phyloP scores from a whole-genome alignment of 1,140 invertebrate species.

The Drosophila guanche region DNA sequence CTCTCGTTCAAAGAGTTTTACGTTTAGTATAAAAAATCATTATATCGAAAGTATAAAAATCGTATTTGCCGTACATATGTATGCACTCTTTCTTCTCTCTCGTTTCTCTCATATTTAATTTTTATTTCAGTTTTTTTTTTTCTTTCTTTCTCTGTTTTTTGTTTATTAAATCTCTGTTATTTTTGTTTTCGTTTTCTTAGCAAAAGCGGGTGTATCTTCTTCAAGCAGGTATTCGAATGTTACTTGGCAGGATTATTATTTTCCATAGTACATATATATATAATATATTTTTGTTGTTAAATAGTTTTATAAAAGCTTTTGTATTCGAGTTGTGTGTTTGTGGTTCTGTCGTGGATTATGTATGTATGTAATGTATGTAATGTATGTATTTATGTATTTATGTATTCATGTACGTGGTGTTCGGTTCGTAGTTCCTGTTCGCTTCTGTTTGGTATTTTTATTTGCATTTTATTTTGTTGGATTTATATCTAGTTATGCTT shows the following conservation, averaged over 20 bases:
- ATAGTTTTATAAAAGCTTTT: slow-evolving; percentile 82
- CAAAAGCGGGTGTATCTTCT: slow-evolving; percentile 83
- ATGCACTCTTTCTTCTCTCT: slow-evolving; percentile 10
- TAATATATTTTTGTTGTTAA: slow-evolving; percentile 57
- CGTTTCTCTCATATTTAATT: slow-evolving; percentile 31
- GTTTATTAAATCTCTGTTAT: slow-evolving; percentile 50
- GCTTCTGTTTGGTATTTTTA: slow-evolving; percentile 48
- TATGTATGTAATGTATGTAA: slow-evolving; percentile 8
- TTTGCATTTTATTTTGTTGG: slow-evolving; percentile 41
- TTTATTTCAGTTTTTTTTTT: slow-evolving; percentile 31
- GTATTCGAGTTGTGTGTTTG: slow-evolving; percentile 43
- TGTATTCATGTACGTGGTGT: slow-evolving; percentile 24
- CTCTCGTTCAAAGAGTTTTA: slow-evolving; percentile 63
- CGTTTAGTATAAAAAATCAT: slow-evolving; percentile 82
- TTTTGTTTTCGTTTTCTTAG: slow-evolving; percentile 58
- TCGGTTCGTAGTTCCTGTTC: slow-evolving; percentile 36
- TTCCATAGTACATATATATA: slow-evolving; percentile 70
- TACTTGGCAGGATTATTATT: slow-evolving; percentile 83
- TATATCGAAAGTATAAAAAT: slow-evolving; percentile 83
- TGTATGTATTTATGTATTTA: slow-evolving; percentile 23
- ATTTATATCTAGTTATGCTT: slow-evolving; percentile 53
- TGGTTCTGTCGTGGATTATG: slow-evolving; percentile 36
- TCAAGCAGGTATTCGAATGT: slow-evolving; percentile 83
- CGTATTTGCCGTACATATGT: slow-evolving; percentile 70
- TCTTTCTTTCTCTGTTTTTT: slow-evolving; percentile 11